Conservation (phyloP, 2,888 invertebrate genomes). For the Ceramica pisi region DNA sequence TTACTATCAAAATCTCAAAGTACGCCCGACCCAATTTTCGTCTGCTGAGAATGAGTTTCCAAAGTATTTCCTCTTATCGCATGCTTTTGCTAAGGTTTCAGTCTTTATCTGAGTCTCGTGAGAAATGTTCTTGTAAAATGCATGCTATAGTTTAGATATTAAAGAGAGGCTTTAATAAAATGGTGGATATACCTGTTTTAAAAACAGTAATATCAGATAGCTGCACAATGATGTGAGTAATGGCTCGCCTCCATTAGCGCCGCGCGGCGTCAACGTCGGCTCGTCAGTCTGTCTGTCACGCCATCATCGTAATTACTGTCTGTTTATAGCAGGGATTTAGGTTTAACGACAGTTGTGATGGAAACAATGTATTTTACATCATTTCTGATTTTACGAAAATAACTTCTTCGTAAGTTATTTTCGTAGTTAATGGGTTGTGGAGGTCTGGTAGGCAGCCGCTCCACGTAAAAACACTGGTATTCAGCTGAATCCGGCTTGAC, state of each 20-base stretch:
- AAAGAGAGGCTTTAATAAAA: not conserved
- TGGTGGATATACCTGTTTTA: constrained; percentile 24
- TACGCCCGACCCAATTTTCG: no score
- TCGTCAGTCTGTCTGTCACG: constrained; percentile 62
- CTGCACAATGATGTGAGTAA: constrained; percentile 68
- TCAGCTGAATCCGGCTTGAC: no score
- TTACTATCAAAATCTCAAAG: no score
- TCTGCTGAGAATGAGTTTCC: not conserved
- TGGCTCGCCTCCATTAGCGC: constrained; percentile 72
- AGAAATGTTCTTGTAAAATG: not conserved
- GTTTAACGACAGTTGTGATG: not conserved
- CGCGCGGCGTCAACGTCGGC: constrained; percentile 32
- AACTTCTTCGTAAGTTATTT: not conserved
- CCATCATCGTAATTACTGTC: constrained; percentile 53
- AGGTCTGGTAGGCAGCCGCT: no score
- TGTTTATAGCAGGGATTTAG: constrained; percentile 12
- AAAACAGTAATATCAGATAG: constrained; percentile 56
- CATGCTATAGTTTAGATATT: not conserved
- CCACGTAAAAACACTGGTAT: no score
- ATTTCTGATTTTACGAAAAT: not conserved
- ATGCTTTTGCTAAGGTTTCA: not conserved
- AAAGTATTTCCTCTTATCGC: not conserved
- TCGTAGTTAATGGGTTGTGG: no score
- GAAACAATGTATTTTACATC: not conserved
- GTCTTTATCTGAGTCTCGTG: not conserved